Evolutionary conservation across 2,888 invertebrate genomes (phyloP), one percentile per base, ranked within the genome.

Genomic region (Ormyrus nitidulus): DNA sequence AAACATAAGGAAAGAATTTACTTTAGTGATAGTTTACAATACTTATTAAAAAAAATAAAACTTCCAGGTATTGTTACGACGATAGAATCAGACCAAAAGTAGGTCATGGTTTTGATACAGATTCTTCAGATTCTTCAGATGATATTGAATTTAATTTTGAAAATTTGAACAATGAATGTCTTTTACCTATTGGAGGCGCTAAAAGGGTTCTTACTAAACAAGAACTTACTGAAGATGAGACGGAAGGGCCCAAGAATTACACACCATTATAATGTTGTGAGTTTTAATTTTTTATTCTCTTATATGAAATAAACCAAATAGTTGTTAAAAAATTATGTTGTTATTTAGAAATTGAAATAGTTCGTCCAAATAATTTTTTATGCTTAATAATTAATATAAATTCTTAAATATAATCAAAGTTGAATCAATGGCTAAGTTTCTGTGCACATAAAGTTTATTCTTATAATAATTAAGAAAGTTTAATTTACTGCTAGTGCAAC

Each of bases 21-120:
- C 34, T 3, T 34, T 0, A 34, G 34, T 34, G 3, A 34, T 34
- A 34, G 34, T 34, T 34, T 34, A 34, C 34, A 34, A 34, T 34
- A 34, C 34, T 34, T 34, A 34, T 34, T 34, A 34, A 34, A 34
- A 34, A 34, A 34, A 34, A 3, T 34, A 34, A 34, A 34, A 34
- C 34, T 34, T 71, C 62, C 49, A 78, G 75, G 82, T 81, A 75
- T 44, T 76, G 82, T 72, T 78, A 59, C 66, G 73, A 69, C 66
- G 46, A 82, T 34, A 82, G 71, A 75, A 76, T 84, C 11, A 81
- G 85, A 75, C 72, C 83, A 4, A 81, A 84, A 66, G 48, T 86
- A n/a, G 86, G 86, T 46, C 84, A 84, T 65, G 86, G 82, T 46
- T 86, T 85, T 70, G 84, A 86, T 76, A 84, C 85, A 46, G 87